These are phyloP conservation scores for Taeniopygia guttata DNA, from an alignment of 2,797 vertebrate species.

Conservation along the genomic window DNA sequence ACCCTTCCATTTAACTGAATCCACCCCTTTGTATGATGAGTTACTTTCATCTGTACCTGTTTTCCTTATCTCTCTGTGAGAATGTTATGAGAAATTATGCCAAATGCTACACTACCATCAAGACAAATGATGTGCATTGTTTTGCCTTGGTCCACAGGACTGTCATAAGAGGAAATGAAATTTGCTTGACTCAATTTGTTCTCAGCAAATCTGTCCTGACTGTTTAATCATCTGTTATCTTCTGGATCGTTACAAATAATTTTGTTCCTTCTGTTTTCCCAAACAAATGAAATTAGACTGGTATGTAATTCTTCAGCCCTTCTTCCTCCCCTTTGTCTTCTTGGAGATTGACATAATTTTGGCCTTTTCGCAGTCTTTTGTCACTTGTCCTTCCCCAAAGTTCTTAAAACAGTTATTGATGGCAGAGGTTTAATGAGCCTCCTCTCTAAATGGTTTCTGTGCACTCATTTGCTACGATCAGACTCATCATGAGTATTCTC, in stretches of 20 bases:
- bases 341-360: neutral
- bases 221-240: slow-evolving; percentile 53
- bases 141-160: neutral
- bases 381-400: neutral
- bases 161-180: slow-evolving; percentile 51
- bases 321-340: neutral
- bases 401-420: slow-evolving; percentile 1
- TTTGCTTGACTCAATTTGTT: slow-evolving; percentile 38
- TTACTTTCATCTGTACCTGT: neutral
- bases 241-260: neutral
- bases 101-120: neutral
- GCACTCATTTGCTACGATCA: neutral
- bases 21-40: neutral
- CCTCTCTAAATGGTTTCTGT: neutral
- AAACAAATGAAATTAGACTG: neutral
- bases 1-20: neutral
- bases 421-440: neutral
- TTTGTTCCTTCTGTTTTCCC: neutral
- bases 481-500: neutral
- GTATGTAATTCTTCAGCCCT: neutral
- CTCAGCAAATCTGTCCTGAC: slow-evolving; percentile 11
- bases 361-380: neutral
- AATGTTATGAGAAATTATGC: neutral
- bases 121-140: slow-evolving; percentile 21
- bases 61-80: neutral